A percentile compares a stretch with the other conserved stretches of the same genome.
Evolutionary conservation across 2,113 vertebrate species (phyloP).

Genomic region (Cercocebus atys): DNA sequence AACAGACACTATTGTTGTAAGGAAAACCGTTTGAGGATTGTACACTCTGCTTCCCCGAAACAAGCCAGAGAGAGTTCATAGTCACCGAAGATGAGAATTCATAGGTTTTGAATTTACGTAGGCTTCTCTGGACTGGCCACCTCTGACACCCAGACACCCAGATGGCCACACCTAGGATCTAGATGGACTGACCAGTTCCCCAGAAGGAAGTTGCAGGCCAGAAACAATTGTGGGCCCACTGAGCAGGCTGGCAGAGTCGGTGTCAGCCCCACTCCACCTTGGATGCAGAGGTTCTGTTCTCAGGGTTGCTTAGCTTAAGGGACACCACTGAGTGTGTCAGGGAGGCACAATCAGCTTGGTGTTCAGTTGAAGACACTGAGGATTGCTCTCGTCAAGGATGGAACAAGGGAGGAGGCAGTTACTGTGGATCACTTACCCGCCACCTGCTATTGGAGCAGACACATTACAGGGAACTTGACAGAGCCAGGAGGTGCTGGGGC

Average conservation of each 20-base stretch:
- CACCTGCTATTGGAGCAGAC: neutral
- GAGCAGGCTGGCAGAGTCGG: neutral
- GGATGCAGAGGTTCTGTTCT: neutral
- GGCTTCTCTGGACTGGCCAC: neutral
- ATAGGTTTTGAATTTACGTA: neutral
- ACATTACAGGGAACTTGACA: neutral
- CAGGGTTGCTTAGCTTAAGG: neutral
- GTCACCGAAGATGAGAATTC: neutral
- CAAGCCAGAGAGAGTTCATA: neutral
- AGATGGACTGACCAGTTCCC: neutral
- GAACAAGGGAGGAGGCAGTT: neutral
- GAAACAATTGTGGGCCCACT: neutral
- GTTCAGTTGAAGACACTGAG: neutral
- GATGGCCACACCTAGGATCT: neutral
- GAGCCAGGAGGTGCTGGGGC: neutral
- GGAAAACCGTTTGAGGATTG: neutral
- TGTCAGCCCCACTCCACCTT: neutral
- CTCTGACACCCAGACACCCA: neutral
- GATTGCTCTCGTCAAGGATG: neutral
- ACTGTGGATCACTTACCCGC: neutral
- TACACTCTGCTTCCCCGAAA: neutral
- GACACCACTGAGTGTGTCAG: neutral
- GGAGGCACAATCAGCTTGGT: neutral
- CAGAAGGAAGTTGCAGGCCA: neutral
- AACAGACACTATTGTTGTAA: neutral